phyloP scores from a whole-genome alignment of 2,888 invertebrate genomes.

The Reticulitermes lucifugus region DNA sequence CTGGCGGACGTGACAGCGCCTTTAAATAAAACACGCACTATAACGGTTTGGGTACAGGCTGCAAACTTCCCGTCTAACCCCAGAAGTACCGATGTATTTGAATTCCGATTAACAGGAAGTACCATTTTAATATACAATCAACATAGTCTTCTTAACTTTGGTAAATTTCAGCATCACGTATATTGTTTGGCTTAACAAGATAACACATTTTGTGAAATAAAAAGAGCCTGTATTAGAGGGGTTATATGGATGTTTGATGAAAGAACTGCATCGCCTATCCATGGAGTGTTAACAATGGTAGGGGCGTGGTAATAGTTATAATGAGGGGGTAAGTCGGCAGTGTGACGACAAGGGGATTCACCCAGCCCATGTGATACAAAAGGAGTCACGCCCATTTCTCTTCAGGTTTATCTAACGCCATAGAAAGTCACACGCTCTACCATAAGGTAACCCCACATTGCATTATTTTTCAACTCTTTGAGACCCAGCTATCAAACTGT shows the following conservation, averaged over 20 bases:
- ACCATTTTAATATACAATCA: neutral
- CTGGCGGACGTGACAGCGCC: too few species aligned
- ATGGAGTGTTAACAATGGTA: slow-evolving; percentile 2
- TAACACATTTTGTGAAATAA: neutral
- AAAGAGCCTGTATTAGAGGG: neutral
- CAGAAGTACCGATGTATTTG: too few species aligned
- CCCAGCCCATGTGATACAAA: slow-evolving; percentile 29
- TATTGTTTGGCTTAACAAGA: neutral
- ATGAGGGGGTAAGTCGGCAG: slow-evolving; percentile 31
- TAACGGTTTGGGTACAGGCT: too few species aligned
- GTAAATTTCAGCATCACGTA: neutral
- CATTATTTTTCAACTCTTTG: too few species aligned
- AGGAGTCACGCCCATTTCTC: slow-evolving; percentile 15
- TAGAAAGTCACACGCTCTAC: neutral
- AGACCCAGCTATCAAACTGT: too few species aligned
- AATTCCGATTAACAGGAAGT: too few species aligned
- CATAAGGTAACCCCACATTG: too few species aligned
- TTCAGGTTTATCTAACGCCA: neutral
- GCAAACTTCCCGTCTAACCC: too few species aligned
- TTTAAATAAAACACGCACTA: too few species aligned
- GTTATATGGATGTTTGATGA: neutral
- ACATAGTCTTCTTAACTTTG: neutral
- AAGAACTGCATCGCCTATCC: neutral
- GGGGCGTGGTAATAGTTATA: slow-evolving; percentile 30
- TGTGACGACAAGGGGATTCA: slow-evolving; percentile 30